Evolutionary conservation across 2,113 vertebrate genomes (phyloP), one percentile per base, ranked within the genome.

Genomic region (Prolemur simus): DNA sequence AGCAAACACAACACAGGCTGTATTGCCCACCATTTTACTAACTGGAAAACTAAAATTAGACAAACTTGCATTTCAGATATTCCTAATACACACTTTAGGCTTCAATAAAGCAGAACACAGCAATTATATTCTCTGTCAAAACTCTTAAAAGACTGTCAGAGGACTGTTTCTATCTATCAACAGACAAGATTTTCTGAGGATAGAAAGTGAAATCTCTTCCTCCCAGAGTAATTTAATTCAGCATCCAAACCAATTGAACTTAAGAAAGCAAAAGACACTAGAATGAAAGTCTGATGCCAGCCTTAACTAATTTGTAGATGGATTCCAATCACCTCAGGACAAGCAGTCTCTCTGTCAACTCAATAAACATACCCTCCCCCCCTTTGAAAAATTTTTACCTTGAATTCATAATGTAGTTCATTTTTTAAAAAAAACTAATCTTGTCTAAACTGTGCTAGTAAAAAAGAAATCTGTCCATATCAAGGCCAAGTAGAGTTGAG

Each of bases 61-160:
- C 11, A 96, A 81, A 91, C 17, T 69, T 88, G 68, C 47, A 47
- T 77, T 90, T 95, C 82, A 88, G 56, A 49, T 94, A 94, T 69
- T 96, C 17, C 71, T 87, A 87, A 94, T 56, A 88, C 1, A 93
- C 2, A 66, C 12, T 56, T 52, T 17, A 47, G 45, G n/a, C 37
- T 94, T 74, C 69, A 92, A 92, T 32, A 92, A 84, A 68, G 34
- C 27, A 90, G 27, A 94, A 78, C 58, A 82, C 29, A 77, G 32
- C 23, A 95, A 47, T 87, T 68, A 78, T 27, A 84, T 17, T 91
- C 20, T 37, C 12, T 64, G 39, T 71, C 80, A 71, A 82, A 69
- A 76, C 42, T 80, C 56, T 95, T 93, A 47, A 91, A 96, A 91
- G 42, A 12, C 9, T 83, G 32, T 58, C 45, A 73, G 54, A 49